These are phyloP conservation scores for Trogon melanurus DNA, from an alignment of 2,113 vertebrate species.

Conservation along the genomic window DNA sequence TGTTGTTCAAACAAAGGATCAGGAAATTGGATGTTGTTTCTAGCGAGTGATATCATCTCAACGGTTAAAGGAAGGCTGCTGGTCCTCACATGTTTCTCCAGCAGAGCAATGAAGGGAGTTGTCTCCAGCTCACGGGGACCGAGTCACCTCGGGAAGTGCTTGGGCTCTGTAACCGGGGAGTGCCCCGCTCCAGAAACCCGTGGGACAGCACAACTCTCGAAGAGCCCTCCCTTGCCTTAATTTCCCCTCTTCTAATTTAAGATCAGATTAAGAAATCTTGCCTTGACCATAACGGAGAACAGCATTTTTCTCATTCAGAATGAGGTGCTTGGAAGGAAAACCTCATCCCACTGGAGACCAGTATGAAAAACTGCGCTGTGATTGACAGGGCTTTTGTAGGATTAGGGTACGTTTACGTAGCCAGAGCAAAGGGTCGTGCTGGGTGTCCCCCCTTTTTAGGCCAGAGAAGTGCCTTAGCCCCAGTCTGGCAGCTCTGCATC, in stretches of 20 bases:
- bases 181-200: neutral
- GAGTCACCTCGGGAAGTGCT: constrained; percentile 6
- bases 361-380: neutral
- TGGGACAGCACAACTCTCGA: accelerated
- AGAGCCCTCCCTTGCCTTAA: neutral
- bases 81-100: neutral
- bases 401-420: neutral
- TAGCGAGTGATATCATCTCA: constrained; percentile 31
- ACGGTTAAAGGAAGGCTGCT: constrained; percentile 15
- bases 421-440: neutral
- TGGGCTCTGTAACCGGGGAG: accelerated
- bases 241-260: neutral
- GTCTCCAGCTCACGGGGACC: neutral
- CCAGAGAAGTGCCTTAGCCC: neutral
- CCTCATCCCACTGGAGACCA: neutral
- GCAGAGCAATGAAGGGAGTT: neutral
- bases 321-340: neutral
- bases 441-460: neutral
- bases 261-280: neutral
- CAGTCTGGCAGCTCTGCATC: neutral
- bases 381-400: neutral
- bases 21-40: constrained; percentile 68
- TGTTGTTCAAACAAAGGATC: constrained; percentile 70
- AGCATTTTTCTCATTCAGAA: neutral
- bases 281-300: neutral